Evolutionary conservation across 2,113 vertebrate species (phyloP).

Genomic region (Brachyistius frenatus): DNA sequence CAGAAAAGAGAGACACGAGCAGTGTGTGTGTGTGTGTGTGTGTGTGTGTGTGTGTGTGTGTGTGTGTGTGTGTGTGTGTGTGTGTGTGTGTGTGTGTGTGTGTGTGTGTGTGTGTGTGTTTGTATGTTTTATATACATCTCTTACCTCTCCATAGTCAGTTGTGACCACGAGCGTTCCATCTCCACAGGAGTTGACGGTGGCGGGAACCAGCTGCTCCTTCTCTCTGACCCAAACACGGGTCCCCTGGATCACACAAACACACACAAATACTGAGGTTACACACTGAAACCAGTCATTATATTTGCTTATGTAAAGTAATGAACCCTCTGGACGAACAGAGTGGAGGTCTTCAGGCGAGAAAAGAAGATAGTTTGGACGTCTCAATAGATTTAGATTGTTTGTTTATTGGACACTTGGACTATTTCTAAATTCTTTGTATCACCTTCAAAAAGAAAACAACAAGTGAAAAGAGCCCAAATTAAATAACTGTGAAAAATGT

Average conservation of each 20-base stretch:
- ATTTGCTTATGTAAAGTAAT: background rate
- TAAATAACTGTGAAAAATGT: no score
- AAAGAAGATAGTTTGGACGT: no score
- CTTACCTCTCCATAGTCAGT: conserved; percentile 90
- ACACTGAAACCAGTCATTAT: background rate
- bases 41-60: background rate
- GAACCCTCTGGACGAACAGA: background rate
- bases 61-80: background rate
- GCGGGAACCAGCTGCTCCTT: conserved; percentile 90
- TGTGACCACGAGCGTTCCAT: conserved; percentile 86
- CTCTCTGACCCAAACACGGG: conserved; percentile 90
- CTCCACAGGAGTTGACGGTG: conserved; percentile 86
- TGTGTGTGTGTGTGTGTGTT: background rate
- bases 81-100: background rate
- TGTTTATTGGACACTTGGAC: no score
- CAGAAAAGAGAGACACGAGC: background rate
- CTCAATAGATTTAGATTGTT: no score
- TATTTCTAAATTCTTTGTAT: no score
- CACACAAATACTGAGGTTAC: conserved; percentile 26
- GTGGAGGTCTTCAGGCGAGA: background rate
- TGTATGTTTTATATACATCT: background rate
- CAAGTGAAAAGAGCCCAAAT: no score
- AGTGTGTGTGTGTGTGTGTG: background rate
- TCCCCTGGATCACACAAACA: conserved; percentile 85
- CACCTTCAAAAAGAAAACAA: no score